phyloP scores from a whole-genome alignment of 2,113 vertebrate species.

The Aldabrachelys gigantea region DNA sequence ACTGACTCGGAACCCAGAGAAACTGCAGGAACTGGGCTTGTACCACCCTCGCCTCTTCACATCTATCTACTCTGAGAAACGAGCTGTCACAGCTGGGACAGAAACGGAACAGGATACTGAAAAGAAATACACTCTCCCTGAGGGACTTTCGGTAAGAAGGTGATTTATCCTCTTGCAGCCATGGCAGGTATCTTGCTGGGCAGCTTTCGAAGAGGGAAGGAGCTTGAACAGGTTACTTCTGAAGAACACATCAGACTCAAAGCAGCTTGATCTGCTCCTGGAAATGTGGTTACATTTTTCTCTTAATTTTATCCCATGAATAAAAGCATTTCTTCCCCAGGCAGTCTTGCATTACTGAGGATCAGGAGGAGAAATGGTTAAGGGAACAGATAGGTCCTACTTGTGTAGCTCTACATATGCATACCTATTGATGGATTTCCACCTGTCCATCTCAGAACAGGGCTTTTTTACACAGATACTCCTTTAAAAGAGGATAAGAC shows the following conservation, averaged over 20 bases:
- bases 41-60: slow-evolving; percentile 92
- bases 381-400: not conserved
- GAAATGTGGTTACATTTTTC: not conserved
- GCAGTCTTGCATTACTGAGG: not conserved
- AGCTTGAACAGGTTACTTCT: not conserved
- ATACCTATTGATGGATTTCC: not conserved
- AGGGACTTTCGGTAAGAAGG: slow-evolving; percentile 85
- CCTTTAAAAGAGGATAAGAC: not conserved
- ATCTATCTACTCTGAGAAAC: slow-evolving; percentile 64
- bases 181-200: not conserved
- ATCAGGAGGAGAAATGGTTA: not conserved
- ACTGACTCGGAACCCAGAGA: slow-evolving; percentile 93
- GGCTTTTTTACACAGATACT: not conserved
- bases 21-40: slow-evolving; percentile 90
- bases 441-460: not conserved
- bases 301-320: not conserved
- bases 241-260: not conserved
- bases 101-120: not conserved
- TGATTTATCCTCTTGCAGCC: not conserved
- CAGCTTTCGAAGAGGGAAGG: not conserved
- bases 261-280: not conserved
- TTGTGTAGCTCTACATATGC: not conserved
- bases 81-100: rapidly evolving
- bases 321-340: not conserved
- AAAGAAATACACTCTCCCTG: slow-evolving; percentile 85